A percentile compares a stretch with the other conserved stretches of the same genome.
Conservation (phyloP, 1,140 invertebrate species). For the Eriosoma lanigerum region DNA sequence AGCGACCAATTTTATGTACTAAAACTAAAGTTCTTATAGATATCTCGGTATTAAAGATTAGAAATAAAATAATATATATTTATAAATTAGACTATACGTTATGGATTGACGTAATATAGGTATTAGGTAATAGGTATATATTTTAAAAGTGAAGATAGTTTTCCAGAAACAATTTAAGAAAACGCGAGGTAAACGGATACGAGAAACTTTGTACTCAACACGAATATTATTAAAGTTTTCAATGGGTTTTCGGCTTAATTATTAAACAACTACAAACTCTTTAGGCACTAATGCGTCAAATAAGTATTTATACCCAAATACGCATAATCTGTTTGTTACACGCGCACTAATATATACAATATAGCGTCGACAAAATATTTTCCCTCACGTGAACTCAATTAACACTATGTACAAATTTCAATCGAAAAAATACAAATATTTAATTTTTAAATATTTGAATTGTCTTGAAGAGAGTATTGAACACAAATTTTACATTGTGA, state of each 20-base stretch:
- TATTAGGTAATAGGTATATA: background rate
- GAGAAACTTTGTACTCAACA: constrained; percentile 22
- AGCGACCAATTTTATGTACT: no score
- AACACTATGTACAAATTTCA: no score
- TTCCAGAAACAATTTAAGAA: background rate
- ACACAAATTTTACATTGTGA: no score
- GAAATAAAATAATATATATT: no score
- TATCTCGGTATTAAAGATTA: no score
- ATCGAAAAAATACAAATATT: no score
- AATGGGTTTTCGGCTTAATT: constrained; percentile 13
- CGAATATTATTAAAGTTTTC: constrained; percentile 36
- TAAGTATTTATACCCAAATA: background rate
- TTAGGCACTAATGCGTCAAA: constrained; percentile 9
- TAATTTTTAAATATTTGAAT: no score
- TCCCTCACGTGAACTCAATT: no score
- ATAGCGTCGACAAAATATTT: background rate
- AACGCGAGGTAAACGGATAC: background rate
- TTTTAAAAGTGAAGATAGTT: background rate
- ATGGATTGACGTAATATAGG: background rate
- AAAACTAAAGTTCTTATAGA: no score
- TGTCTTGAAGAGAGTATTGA: no score
- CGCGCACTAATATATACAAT: no score
- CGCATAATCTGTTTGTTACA: constrained; percentile 8
- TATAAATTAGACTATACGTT: background rate
- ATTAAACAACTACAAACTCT: constrained; percentile 34